phyloP scores from a whole-genome alignment of 2,888 invertebrate species.

The Portevinia maculata region DNA sequence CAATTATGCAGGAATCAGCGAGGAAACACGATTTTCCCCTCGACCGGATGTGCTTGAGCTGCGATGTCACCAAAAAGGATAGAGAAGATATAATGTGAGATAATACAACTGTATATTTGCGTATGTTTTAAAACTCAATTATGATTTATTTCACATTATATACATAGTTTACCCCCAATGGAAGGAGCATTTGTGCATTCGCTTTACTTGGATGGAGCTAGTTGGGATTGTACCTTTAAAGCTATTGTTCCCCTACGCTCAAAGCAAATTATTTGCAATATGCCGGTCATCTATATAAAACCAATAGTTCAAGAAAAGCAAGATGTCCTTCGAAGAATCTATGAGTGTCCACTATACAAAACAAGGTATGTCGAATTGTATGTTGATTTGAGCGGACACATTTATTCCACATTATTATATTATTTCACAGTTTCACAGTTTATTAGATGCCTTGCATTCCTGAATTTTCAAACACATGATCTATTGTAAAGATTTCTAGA shows the following conservation, averaged over 20 bases:
- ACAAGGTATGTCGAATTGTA: slow-evolving; percentile 85
- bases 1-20: slow-evolving; percentile 98
- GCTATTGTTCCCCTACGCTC: slow-evolving; percentile 93
- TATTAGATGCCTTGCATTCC: no score
- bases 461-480: no score
- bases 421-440: no score
- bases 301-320: slow-evolving; percentile 96
- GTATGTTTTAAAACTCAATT: neutral
- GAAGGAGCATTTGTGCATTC: slow-evolving; percentile 97
- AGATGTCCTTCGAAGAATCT: slow-evolving; percentile 90
- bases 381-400: neutral
- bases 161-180: slow-evolving; percentile 88
- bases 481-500: no score
- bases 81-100: slow-evolving; percentile 92
- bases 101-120: neutral
- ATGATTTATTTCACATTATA: slow-evolving; percentile 1
- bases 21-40: slow-evolving; percentile 97
- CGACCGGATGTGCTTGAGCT: slow-evolving; percentile 97
- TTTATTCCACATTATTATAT: neutral
- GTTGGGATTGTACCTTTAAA: slow-evolving; percentile 93
- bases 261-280: slow-evolving; percentile 94
- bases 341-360: slow-evolving; percentile 97
- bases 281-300: slow-evolving; percentile 96
- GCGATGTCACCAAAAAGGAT: slow-evolving; percentile 96
- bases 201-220: slow-evolving; percentile 96